These are phyloP conservation scores for Nothura maculosa DNA, from an alignment of 2,797 vertebrate genomes.

Conservation along the genomic window DNA sequence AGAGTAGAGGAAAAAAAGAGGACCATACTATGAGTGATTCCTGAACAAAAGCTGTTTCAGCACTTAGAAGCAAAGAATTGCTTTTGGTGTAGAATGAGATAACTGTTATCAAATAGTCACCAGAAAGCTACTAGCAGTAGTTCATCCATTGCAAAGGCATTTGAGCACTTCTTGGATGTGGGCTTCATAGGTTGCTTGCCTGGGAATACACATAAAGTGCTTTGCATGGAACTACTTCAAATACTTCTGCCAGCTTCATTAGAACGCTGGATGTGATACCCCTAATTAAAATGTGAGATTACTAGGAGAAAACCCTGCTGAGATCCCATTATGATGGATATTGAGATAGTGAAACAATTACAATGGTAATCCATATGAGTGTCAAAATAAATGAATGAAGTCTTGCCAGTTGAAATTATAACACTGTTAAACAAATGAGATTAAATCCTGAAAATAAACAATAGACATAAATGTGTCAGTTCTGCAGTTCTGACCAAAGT, in stretches of 20 bases:
- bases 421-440: constrained; percentile 41
- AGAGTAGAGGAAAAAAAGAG: constrained; percentile 33
- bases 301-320: not conserved
- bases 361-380: not conserved
- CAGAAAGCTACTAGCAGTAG: not conserved
- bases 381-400: constrained; percentile 52
- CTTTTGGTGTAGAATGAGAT: not conserved
- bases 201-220: not conserved
- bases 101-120: not conserved
- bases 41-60: constrained; percentile 41
- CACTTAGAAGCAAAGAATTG: not conserved
- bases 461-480: constrained; percentile 15
- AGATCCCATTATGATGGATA: constrained; percentile 43
- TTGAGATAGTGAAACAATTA: constrained; percentile 46
- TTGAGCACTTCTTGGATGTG: not conserved
- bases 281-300: constrained; percentile 47
- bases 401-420: constrained; percentile 29
- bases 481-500: constrained; percentile 15
- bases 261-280: not conserved
- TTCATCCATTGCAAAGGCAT: not conserved
- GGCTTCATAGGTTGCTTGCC: not conserved
- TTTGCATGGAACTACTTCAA: not conserved
- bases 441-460: constrained; percentile 22
- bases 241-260: constrained; percentile 24
- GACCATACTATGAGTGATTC: not conserved